Evolutionary conservation across 92 coral and sea anemone species (phyloP).

Genomic region (Meandrina meandrites): DNA sequence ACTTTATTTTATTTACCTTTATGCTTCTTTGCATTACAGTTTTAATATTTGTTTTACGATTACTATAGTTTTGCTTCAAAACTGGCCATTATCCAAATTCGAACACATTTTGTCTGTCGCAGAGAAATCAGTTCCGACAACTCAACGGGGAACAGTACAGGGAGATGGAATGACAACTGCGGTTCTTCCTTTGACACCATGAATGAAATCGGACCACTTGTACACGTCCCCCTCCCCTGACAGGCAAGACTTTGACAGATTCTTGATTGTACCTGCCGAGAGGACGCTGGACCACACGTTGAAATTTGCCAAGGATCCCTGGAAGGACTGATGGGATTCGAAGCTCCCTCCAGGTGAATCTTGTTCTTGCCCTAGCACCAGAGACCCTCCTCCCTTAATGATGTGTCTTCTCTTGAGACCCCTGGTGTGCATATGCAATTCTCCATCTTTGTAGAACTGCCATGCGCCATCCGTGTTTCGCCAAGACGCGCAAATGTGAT

Average conservation of each 20-base stretch:
- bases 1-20: neutral
- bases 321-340: slow-evolving; percentile 74
- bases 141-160: neutral
- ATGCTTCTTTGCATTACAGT: neutral
- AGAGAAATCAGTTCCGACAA: no score
- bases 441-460: slow-evolving; percentile 81
- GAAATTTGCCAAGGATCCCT: slow-evolving; percentile 79
- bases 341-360: slow-evolving; percentile 71
- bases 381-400: slow-evolving; percentile 77
- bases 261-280: slow-evolving; percentile 48
- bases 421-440: slow-evolving; percentile 6
- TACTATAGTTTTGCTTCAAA: no score
- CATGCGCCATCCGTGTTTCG: slow-evolving; percentile 65
- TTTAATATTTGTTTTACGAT: no score
- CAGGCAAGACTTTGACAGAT: slow-evolving; percentile 68
- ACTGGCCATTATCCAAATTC: neutral
- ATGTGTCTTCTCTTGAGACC: slow-evolving; percentile 63
- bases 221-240: slow-evolving; percentile 66
- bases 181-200: neutral
- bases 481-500: slow-evolving; percentile 88
- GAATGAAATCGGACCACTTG: no score
- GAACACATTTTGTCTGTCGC: no score
- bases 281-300: slow-evolving; percentile 72
- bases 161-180: slow-evolving; percentile 12
- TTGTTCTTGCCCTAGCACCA: slow-evolving; percentile 88